These are phyloP conservation scores for Blastobasis adustella DNA, from an alignment of 2,888 invertebrate genomes.

Conservation along the genomic window DNA sequence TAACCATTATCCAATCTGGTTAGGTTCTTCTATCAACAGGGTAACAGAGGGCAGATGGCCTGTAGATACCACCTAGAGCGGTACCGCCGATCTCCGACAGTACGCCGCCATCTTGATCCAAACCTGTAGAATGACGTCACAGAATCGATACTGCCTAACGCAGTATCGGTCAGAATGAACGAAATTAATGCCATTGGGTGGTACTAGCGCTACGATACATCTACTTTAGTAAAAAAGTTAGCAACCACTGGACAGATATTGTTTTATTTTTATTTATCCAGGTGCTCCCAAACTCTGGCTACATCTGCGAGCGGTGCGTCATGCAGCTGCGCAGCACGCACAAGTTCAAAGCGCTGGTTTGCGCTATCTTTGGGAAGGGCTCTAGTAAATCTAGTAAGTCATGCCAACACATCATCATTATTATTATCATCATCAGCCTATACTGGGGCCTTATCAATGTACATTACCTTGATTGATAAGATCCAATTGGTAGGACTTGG, in stretches of 20 bases:
- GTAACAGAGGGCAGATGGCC: too few species aligned
- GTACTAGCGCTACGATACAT: background rate
- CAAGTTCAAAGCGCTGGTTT: conserved; percentile 32
- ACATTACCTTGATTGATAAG: too few species aligned
- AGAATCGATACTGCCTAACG: background rate
- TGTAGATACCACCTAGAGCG: too few species aligned
- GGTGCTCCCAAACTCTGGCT: conserved; percentile 30
- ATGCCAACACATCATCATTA: too few species aligned
- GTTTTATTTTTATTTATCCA: conserved; percentile 9
- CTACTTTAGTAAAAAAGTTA: background rate
- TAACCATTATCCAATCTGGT: too few species aligned
- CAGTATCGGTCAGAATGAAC: background rate
- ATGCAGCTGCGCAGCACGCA: conserved; percentile 30
- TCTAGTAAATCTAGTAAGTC: conserved; percentile 10
- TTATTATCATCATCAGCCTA: too few species aligned
- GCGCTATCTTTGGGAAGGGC: conserved; percentile 31
- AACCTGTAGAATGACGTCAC: background rate
- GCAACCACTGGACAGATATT: background rate
- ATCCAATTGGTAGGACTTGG: too few species aligned
- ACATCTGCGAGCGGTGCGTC: conserved; percentile 41
- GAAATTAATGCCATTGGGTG: background rate
- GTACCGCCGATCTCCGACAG: too few species aligned
- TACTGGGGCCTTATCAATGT: too few species aligned
- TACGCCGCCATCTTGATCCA: background rate
- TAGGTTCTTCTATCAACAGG: too few species aligned